A percentile compares a stretch with the other conserved stretches of the same genome.
Conservation (phyloP, 92 coral and sea anemone species). For the Isaurus tuberculatus region DNA sequence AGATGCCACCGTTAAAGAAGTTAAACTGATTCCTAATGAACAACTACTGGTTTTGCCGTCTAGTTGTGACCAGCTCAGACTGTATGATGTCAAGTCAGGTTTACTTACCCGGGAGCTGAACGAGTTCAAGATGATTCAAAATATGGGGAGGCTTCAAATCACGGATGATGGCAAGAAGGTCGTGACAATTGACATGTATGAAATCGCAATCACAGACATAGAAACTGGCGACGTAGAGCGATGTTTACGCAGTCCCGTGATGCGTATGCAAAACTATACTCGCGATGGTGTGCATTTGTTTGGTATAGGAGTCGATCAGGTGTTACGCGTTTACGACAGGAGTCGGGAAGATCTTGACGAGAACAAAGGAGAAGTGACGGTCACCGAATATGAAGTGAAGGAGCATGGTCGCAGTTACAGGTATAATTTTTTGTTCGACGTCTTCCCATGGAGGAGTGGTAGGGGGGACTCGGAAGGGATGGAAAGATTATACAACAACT, state of each 20-base stretch:
- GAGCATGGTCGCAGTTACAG: slow-evolving; percentile 41
- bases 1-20: slow-evolving; percentile 60
- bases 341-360: slow-evolving; percentile 90
- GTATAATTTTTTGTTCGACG: neutral
- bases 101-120: slow-evolving; percentile 77
- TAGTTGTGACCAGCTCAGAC: slow-evolving; percentile 68
- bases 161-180: slow-evolving; percentile 89
- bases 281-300: slow-evolving; percentile 79
- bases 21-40: slow-evolving; percentile 68
- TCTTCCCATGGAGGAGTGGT: no score
- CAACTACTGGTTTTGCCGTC: slow-evolving; percentile 82
- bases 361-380: slow-evolving; percentile 63
- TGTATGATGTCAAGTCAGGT: slow-evolving; percentile 83
- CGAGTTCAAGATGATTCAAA: slow-evolving; percentile 77
- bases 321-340: slow-evolving; percentile 88
- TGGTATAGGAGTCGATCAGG: slow-evolving; percentile 75
- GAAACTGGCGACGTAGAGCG: slow-evolving; percentile 77
- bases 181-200: slow-evolving; percentile 78
- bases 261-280: slow-evolving; percentile 73
- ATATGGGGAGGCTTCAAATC: slow-evolving; percentile 76
- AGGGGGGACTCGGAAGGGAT: no score
- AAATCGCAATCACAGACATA: slow-evolving; percentile 79
- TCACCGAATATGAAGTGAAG: slow-evolving; percentile 68
- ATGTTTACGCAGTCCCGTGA: slow-evolving; percentile 76
- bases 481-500: no score